Base-by-base conservation (phyloP, 2,113 vertebrate species). In the Dasypus novemcinctus region DNA sequence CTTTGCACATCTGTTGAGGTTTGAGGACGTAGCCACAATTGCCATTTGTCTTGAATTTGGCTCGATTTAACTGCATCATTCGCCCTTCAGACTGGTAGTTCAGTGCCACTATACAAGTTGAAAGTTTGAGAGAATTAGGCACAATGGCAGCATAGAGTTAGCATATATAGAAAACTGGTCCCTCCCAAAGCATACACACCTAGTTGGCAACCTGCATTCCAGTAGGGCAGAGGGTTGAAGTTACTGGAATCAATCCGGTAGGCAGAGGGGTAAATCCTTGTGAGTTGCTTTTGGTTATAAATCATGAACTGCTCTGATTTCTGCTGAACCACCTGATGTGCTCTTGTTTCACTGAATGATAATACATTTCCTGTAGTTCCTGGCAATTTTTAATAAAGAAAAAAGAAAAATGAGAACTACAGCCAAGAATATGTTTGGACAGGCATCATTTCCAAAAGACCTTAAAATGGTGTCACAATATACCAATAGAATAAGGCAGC, bases 221-320 rank as follows among this genome's bases (percentile, higher is more conserved):
- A 99, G 97, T 99, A 99, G 2, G 99, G 98, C 95, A 99, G 98
- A 0, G 99, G 99, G 98, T 99, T 99, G 97, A 99, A 99, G 97
- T 99, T 99, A 96, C 99, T 99, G 75, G 99, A 99, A 98, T 99
- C 99, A 0, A 99, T 99, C 57, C 99, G 98, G 89, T 99, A 99
- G 87, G 99, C 99, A 0, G 99, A 99, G 4, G 99, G 99, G 90
- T 99, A 99, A 97, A 99, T 99, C 95, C 99, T 98, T 4, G 99
- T 99, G 90, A 99, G 99, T 97, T 99, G 99, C 66, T 98, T 99
- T 98, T 99, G 99, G 98, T 99, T 99, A 90, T 99, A 99, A 52
- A 97, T 96, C 98, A 99, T 98, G 90, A 99, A 99, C 97, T 99
- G 99, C 81, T 99, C 99, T 0, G 99, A 97, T 96, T 98, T 99